These are phyloP conservation scores for Rhinolophus sinicus DNA, from an alignment of 2,113 vertebrate genomes.

Conservation along the genomic window DNA sequence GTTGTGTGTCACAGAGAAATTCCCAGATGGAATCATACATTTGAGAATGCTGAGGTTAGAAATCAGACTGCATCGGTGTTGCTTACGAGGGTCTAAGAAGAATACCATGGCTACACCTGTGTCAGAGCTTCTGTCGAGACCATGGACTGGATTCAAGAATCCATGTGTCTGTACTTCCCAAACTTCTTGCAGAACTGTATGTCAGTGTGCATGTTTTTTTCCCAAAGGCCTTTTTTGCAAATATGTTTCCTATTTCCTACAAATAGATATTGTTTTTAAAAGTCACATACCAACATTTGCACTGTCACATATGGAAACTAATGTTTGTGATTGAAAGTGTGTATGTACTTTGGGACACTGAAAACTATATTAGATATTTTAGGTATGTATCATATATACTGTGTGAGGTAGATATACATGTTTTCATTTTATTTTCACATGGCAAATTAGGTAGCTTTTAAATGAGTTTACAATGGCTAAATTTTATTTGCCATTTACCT, in stretches of 20 bases:
- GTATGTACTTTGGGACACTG: background rate
- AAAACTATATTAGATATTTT: slow-evolving; percentile 18
- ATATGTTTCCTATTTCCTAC: background rate
- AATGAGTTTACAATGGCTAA: background rate
- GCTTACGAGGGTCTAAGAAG: background rate
- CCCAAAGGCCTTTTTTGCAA: background rate
- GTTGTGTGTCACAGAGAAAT: background rate
- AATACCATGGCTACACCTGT: background rate
- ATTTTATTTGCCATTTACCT: background rate
- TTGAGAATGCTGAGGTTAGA: background rate
- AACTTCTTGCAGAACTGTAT: background rate
- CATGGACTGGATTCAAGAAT: background rate
- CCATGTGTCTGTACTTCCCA: background rate
- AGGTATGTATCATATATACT: background rate
- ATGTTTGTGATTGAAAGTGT: background rate
- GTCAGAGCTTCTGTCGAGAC: background rate
- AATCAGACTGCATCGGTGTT: background rate
- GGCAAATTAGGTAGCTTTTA: background rate
- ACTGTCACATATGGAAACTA: background rate
- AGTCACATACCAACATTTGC: background rate
- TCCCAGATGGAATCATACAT: background rate
- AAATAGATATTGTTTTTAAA: slow-evolving; percentile 8
- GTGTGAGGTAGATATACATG: background rate
- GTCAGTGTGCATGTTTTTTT: background rate
- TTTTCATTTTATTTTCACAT: slow-evolving; percentile 28